These are phyloP conservation scores for Rhabditoides inermis DNA, from an alignment of 2,888 invertebrate species.

Conservation along the genomic window DNA sequence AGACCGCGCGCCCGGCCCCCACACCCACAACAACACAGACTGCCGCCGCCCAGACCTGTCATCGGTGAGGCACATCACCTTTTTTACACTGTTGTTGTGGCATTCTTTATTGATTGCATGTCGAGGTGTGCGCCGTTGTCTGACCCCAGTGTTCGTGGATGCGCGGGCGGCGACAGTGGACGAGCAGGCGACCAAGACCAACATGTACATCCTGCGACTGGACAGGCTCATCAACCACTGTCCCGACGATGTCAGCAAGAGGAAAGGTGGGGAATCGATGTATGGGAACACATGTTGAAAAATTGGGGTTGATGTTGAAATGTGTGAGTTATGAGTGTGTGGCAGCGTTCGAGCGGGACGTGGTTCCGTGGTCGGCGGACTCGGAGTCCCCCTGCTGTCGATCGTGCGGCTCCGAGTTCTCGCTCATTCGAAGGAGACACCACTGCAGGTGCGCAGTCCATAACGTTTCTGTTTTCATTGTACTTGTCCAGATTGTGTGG, in stretches of 20 bases:
- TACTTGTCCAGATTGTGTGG: conserved; percentile 60
- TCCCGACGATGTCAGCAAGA: conserved; percentile 59
- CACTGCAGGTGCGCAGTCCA: conserved; percentile 68
- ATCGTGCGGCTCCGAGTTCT: conserved; percentile 79
- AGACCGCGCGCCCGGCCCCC: too few relatives aligned
- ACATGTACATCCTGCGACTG: conserved; percentile 83
- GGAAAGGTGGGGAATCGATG: conserved; percentile 49
- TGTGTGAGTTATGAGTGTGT: too few relatives aligned
- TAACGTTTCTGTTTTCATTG: conserved; percentile 1
- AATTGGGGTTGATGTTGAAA: too few relatives aligned
- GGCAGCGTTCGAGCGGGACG: conserved; percentile 63
- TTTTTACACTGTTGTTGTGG: too few relatives aligned
- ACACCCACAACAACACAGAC: too few relatives aligned
- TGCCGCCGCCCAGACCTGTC: too few relatives aligned
- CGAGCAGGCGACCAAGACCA: conserved; percentile 83
- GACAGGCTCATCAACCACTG: conserved; percentile 78
- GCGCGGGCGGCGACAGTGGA: conserved; percentile 69
- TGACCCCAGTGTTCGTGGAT: too few relatives aligned
- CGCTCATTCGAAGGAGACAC: conserved; percentile 75
- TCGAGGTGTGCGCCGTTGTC: too few relatives aligned
- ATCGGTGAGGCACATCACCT: too few relatives aligned
- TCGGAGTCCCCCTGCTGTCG: conserved; percentile 80
- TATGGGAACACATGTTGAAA: conserved; percentile 18
- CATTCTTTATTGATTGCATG: too few relatives aligned
- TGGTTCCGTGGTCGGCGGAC: conserved; percentile 88